Evolutionary conservation across 2,113 vertebrate genomes (phyloP), one percentile per base, ranked within the genome.

Genomic region (Carlito syrichta): DNA sequence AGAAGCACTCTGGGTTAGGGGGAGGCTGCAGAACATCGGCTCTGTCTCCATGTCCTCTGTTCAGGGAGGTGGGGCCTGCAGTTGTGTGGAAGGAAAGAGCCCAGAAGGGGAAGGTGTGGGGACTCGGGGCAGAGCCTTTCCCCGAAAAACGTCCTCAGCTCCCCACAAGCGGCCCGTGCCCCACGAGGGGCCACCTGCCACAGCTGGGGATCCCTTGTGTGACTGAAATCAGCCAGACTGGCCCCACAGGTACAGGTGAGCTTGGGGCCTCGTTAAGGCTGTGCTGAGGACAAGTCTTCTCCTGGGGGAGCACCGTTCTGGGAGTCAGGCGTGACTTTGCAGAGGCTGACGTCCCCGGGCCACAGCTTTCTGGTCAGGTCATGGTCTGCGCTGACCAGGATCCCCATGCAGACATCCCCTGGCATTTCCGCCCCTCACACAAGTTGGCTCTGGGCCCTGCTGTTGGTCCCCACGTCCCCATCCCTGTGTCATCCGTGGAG

Each of bases 1-100:
- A 35, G 35, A 0, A n/a, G n/a, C n/a, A n/a, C 45, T 77, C 10
- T 2, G 22, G 23, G 27, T 25, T 32, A 0, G 0, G 0, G 3
- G 17, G 69, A 5, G 5, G 11, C 54, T 9, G 0, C 3, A 13
- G 40, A 74, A 19, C 3, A 40, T 45, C 60, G 8, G 43, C 83
- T 32, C 52, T 23, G 63, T 52, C 20, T 4, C 43, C 19, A 2
- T 19, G 40, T 6, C 9, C 35, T 40, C 16, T 4, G 16, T 58
- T 45, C 7, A 25, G 12, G 8, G 58, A 62, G 30, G 32, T 4
- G 10, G 19, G 23, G 2, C 45, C 8, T 0, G 5, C 3, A 1
- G 45, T 38, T 27, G 32, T 35, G 43, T 14, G 12, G 17, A 17
- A 71, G n/a, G 16, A 60, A 16, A 62, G 56, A 40, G 45, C 62